Evolutionary conservation across 2,113 vertebrate genomes (phyloP), one percentile per base, ranked within the genome.

Genomic region (Dolichallabes microphthalmus): DNA sequence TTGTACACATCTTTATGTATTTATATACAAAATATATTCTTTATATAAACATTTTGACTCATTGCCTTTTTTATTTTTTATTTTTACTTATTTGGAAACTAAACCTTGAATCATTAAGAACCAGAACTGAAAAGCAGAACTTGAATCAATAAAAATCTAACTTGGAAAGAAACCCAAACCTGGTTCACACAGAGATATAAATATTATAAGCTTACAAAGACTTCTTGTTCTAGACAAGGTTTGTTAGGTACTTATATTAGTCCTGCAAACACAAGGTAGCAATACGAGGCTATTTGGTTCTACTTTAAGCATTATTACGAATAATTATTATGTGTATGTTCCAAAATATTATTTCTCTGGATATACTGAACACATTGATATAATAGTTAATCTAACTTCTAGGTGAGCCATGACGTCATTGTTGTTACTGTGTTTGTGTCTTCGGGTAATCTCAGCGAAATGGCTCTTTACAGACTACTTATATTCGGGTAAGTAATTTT

Each of bases 361-460:
- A 30, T 79, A 55, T 77, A 14, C 20, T 79, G 50, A 35, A 50
- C 15, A 30, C 2, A n/a, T 76, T 60, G 11, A 61, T 3, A 52
- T 86, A 86, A 86, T 52, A 25, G 20, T 82, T 61, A 4, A 35
- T 86, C 55, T 90, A 86, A 88, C 85, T 92, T 94, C 39, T 95
- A 98, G 97, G 94, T 96, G 91, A 95, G 96, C 90, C 89, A 97
- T 98, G 97, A 94, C 95, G 90, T 93, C 93, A 94, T 93, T 94
- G 64, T 93, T 98, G 86, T 88, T 96, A 89, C 91, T 95, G 92
- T 94, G 94, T 86, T 89, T 95, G 91, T 95, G 94, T 93, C 93
- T 96, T 90, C 93, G 84, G 83, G 91, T 94, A 92, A 91, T 95
- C 90, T 85, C 95, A 0, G 91, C 96, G 82, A 90, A 94, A n/a